A percentile compares a stretch with the other conserved stretches of the same genome.
phyloP scores from a whole-genome alignment of 92 coral and sea anemone species.

The Zoanthus gigantus region DNA sequence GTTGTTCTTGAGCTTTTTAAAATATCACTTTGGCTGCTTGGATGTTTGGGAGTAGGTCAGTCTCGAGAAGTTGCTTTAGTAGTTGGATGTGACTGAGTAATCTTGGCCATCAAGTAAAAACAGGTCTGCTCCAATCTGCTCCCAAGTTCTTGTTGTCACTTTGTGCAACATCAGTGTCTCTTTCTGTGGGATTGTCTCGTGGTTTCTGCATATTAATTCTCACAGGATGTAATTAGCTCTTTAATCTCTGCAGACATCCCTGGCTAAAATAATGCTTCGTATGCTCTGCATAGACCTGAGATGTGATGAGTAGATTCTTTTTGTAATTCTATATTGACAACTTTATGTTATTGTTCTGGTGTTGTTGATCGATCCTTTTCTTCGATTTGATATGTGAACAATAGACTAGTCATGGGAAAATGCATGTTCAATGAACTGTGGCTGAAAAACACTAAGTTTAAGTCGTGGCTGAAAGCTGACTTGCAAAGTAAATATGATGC shows the following conservation, averaged over 20 bases:
- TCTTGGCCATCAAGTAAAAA: conserved; percentile 25
- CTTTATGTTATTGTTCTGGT: too few species aligned
- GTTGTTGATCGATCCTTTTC: too few species aligned
- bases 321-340: too few species aligned
- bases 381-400: too few species aligned
- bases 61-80: conserved; percentile 63
- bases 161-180: conserved; percentile 54
- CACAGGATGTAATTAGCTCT: conserved; percentile 34
- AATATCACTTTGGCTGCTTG: background rate
- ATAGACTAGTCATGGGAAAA: too few species aligned
- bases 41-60: background rate
- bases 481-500: too few species aligned
- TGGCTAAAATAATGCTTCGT: conserved; percentile 37
- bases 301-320: conserved; percentile 9
- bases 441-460: too few species aligned
- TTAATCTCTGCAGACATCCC: conserved; percentile 49
- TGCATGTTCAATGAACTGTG: too few species aligned
- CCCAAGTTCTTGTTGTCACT: conserved; percentile 55
- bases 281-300: background rate
- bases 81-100: background rate
- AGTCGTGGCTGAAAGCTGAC: background rate
- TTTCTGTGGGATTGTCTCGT: conserved; percentile 48
- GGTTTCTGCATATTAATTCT: conserved; percentile 44
- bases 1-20: conserved; percentile 37
- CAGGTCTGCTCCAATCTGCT: conserved; percentile 47